phyloP scores from a whole-genome alignment of 2,113 vertebrate species.

The Actenoides lindsayi region DNA sequence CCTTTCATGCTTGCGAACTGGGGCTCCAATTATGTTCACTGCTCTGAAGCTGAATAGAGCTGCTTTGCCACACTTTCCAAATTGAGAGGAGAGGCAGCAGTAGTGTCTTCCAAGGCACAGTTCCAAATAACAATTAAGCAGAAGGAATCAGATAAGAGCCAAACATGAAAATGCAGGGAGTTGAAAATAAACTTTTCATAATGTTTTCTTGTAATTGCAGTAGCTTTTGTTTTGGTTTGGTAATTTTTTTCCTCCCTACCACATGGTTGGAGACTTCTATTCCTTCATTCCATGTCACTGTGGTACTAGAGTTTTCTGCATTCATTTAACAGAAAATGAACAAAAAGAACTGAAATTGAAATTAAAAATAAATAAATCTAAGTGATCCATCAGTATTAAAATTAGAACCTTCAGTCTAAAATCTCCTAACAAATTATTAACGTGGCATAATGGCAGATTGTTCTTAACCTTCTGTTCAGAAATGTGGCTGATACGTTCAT shows the following conservation, averaged over 20 bases:
- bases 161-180: slow-evolving; percentile 46
- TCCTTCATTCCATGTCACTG: neutral
- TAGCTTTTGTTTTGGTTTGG: slow-evolving; percentile 21
- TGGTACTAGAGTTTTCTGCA: neutral
- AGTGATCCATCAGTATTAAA: neutral
- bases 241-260: neutral
- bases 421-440: neutral
- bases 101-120: slow-evolving; percentile 43
- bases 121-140: slow-evolving; percentile 65
- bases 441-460: fast-evolving
- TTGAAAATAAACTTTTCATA: slow-evolving; percentile 58
- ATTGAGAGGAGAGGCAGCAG: slow-evolving; percentile 38
- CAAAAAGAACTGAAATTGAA: neutral
- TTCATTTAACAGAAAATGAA: neutral
- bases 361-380: neutral
- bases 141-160: slow-evolving; percentile 56
- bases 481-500: neutral
- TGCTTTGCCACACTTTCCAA: slow-evolving; percentile 64
- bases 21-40: slow-evolving; percentile 64
- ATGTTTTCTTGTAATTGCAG: slow-evolving; percentile 54
- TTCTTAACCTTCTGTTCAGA: neutral
- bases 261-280: neutral
- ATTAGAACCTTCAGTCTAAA: neutral
- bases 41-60: slow-evolving; percentile 69
- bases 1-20: slow-evolving; percentile 56